These are phyloP conservation scores for Coboldia fuscipes DNA, from an alignment of 1,140 invertebrate genomes.

Conservation along the genomic window DNA sequence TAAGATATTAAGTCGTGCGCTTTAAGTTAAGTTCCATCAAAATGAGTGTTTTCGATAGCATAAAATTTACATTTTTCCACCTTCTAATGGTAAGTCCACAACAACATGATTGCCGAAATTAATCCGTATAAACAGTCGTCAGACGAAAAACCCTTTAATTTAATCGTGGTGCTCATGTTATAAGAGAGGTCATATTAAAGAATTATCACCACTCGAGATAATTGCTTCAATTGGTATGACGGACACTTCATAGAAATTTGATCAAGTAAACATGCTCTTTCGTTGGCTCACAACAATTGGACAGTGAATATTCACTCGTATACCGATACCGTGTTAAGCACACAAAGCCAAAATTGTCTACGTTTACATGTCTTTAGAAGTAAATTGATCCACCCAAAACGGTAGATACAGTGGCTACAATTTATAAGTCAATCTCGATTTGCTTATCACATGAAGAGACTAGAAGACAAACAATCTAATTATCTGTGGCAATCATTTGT, in stretches of 20 bases:
- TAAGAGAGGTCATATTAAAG: neutral
- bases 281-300: too few species aligned
- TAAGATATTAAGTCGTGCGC: too few species aligned
- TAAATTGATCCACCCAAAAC: neutral
- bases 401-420: neutral
- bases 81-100: conserved; percentile 7
- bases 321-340: too few species aligned
- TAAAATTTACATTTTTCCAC: conserved; percentile 4
- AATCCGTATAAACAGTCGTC: neutral
- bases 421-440: conserved; percentile 1
- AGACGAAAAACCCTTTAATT: neutral
- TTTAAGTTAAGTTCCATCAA: conserved; percentile 1
- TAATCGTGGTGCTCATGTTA: neutral
- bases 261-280: neutral
- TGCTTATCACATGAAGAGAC: too few species aligned
- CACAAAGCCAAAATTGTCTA: too few species aligned
- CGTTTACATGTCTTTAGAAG: too few species aligned
- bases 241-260: neutral
- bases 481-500: too few species aligned
- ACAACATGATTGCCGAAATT: neutral
- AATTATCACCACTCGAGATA: neutral
- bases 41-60: conserved; percentile 5
- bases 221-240: neutral
- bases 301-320: too few species aligned
- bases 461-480: too few species aligned